Conservation (phyloP, 2,113 vertebrate species). For the Zapus hudsonius region DNA sequence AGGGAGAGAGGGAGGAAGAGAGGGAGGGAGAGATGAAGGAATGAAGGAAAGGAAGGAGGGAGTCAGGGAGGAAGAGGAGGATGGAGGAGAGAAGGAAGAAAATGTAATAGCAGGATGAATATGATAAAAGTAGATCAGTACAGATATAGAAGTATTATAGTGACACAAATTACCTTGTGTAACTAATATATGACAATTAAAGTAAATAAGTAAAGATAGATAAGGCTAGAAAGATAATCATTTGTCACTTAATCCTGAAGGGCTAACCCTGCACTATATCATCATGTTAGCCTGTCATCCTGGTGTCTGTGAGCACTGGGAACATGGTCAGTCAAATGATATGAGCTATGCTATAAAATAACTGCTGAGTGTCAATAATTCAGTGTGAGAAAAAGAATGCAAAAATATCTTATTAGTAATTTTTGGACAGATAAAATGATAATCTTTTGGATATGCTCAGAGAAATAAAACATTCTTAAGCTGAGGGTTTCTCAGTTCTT, state of each 20-base stretch:
- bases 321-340: accelerated
- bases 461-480: not conserved
- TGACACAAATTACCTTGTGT: not conserved
- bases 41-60: too few relatives aligned
- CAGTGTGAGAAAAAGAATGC: accelerated
- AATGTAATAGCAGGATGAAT: too few relatives aligned
- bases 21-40: too few relatives aligned
- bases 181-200: not conserved
- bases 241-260: not conserved
- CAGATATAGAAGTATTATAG: not conserved
- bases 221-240: not conserved
- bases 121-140: not conserved
- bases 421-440: not conserved
- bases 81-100: too few relatives aligned
- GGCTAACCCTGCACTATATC: accelerated
- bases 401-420: not conserved
- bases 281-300: accelerated
- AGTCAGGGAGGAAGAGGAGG: not conserved
- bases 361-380: accelerated
- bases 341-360: not conserved
- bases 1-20: too few relatives aligned
- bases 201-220: too few relatives aligned
- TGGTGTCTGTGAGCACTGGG: accelerated
- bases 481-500: not conserved
- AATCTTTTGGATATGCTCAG: too few relatives aligned